These are phyloP conservation scores for Spisula solida DNA, from an alignment of 2,888 invertebrate genomes.

Conservation along the genomic window DNA sequence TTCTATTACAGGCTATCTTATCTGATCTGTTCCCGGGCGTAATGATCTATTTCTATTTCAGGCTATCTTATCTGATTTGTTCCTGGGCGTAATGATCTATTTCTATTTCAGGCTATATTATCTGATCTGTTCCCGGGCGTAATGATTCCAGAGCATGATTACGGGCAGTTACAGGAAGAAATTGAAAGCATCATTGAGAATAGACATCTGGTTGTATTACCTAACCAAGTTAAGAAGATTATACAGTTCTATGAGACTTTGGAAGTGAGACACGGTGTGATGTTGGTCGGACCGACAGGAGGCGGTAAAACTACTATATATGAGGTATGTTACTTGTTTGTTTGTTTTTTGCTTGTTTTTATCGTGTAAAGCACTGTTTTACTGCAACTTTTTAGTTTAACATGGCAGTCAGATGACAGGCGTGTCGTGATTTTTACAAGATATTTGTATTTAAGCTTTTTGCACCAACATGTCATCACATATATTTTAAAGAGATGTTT, in stretches of 20 bases:
- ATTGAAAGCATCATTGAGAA: slow-evolving; percentile 89
- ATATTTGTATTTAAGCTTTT: too few species aligned
- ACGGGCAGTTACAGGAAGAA: slow-evolving; percentile 91
- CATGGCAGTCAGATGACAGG: too few species aligned
- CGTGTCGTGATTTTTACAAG: neutral
- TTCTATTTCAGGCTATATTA: slow-evolving; percentile 91
- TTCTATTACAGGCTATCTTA: too few species aligned
- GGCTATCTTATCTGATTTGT: too few species aligned
- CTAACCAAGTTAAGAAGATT: slow-evolving; percentile 92
- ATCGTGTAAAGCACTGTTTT: too few species aligned
- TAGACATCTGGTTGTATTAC: slow-evolving; percentile 90
- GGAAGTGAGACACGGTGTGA: slow-evolving; percentile 96
- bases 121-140: slow-evolving; percentile 96
- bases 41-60: too few species aligned
- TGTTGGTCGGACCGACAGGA: slow-evolving; percentile 96
- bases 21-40: too few species aligned
- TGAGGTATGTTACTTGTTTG: slow-evolving; percentile 88
- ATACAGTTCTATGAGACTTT: slow-evolving; percentile 96
- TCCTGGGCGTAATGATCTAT: too few species aligned
- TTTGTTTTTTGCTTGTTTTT: too few species aligned
- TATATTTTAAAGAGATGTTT: neutral
- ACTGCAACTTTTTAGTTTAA: neutral
- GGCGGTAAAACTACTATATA: slow-evolving; percentile 94
- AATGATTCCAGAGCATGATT: slow-evolving; percentile 93
- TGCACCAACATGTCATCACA: too few species aligned